Evolutionary conservation across 2,888 invertebrate genomes (phyloP), one percentile per base, ranked within the genome.

Genomic region (Molorchus minor): DNA sequence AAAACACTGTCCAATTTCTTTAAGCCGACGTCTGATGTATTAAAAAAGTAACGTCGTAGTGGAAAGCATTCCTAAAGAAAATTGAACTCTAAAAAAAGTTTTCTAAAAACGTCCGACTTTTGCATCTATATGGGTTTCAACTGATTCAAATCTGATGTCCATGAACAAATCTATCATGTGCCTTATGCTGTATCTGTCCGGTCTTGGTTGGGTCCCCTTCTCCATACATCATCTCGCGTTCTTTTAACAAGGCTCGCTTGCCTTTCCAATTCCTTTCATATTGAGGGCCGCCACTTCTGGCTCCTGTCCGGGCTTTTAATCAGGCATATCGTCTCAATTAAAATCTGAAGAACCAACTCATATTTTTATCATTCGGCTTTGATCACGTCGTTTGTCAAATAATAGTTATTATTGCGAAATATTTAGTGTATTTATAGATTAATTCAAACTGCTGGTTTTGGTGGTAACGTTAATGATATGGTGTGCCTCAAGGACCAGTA

Each of bases 1-100:
- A 77, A 75, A 75, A 76, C 73, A 72, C 73, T 74, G 75, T 75
- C 74, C 75, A 71, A 75, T 77, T 77, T 76, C 75, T 77, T 76
- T 71, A 71, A 71, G 72, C 71, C 73, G 74, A 70, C 75, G 73
- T 72, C 66, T 75, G 77, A 77, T 75, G 76, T 77, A 76, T 78
- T 77, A 77, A 77, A 77, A 78, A 76, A 76, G 76, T 75, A 75
- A 76, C 72, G 74, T 75, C 75, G 67, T 68, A 67, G 71, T 70
- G 69, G 58, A 66, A 73, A 71, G 68, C 71, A 71, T 70, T 67
- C 61, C 70, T 64, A 71, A 69, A 73, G 74, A 75, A 76, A 76
- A 76, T 77, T 75, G 75, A 72, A 71, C 72, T 65, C 65, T 67
- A 69, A 74, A 77, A n/a, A 77, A 76, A 75, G 67, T 71, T 75